Evolutionary conservation across 2,888 invertebrate species (phyloP).

Genomic region (Spodoptera littoralis): DNA sequence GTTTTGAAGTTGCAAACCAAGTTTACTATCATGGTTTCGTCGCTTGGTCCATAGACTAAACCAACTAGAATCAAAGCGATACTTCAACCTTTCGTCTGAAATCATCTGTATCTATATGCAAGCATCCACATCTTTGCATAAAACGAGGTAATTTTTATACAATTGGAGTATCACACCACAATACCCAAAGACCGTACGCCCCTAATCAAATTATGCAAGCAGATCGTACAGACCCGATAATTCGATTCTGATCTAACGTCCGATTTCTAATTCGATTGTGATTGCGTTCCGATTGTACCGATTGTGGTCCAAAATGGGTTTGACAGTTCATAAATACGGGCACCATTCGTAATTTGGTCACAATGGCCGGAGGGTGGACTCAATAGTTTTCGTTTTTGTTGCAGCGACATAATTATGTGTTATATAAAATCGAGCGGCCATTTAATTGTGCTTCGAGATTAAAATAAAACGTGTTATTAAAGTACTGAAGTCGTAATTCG

Average conservation of each 20-base stretch:
- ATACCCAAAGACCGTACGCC: conserved; percentile 18
- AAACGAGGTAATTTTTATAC: too few species aligned
- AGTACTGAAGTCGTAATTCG: conserved; percentile 19
- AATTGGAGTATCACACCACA: conserved; percentile 1
- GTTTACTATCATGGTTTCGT: too few species aligned
- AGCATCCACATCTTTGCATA: too few species aligned
- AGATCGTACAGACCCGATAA: conserved; percentile 67
- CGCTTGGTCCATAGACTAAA: too few species aligned
- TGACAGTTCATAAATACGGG: conserved; percentile 54
- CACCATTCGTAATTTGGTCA: conserved; percentile 41
- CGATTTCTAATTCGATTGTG: conserved; percentile 80
- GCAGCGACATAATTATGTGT: conserved; percentile 24
- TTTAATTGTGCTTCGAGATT: conserved; percentile 28
- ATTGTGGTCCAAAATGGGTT: conserved; percentile 59
- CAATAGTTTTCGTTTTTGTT: conserved; percentile 37
- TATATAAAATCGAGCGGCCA: conserved; percentile 30
- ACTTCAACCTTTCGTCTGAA: too few species aligned
- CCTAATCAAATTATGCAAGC: conserved; percentile 70
- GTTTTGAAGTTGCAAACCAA: too few species aligned
- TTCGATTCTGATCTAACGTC: conserved; percentile 69
- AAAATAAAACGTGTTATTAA: conserved; percentile 36
- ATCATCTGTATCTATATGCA: too few species aligned
- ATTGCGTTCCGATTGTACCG: conserved; percentile 72
- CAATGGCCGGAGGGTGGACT: conserved; percentile 41
- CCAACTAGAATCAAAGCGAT: too few species aligned